phyloP scores from a whole-genome alignment of 2,797 vertebrate species.

The Tadarida brasiliensis region DNA sequence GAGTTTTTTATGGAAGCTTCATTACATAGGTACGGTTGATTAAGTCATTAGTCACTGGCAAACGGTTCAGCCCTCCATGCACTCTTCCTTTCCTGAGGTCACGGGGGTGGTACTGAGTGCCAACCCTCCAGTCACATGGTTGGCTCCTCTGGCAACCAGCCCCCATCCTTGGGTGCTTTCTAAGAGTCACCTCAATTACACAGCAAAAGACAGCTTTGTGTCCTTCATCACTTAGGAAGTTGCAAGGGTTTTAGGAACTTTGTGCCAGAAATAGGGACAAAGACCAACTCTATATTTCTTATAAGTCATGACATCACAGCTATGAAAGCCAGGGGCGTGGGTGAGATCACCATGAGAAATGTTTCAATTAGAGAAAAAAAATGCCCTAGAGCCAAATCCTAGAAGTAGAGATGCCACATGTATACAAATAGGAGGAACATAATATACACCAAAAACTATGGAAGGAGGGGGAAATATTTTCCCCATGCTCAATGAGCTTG shows the following conservation, averaged over 20 bases:
- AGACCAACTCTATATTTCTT: neutral
- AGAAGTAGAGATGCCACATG: neutral
- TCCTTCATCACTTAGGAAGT: neutral
- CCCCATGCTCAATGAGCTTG: neutral
- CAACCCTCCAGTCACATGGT: neutral
- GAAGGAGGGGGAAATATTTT: fast-evolving
- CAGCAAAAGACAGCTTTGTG: neutral
- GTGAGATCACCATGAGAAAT: neutral
- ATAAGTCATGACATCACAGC: neutral
- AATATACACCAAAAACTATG: neutral
- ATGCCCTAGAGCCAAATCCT: neutral
- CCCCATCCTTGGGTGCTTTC: neutral
- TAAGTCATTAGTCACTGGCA: neutral
- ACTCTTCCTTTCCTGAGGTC: neutral
- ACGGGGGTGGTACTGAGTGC: neutral
- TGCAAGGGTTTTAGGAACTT: neutral
- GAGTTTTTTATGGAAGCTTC: neutral
- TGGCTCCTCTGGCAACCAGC: neutral
- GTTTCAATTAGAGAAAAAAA: neutral
- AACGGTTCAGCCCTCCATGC: neutral
- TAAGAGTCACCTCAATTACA: neutral
- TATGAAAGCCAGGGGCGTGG: neutral
- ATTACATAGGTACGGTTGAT: neutral
- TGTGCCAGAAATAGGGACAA: neutral
- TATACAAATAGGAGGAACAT: neutral